Conservation (phyloP, 1,140 invertebrate genomes). For the Amphibalanus amphitrite region DNA sequence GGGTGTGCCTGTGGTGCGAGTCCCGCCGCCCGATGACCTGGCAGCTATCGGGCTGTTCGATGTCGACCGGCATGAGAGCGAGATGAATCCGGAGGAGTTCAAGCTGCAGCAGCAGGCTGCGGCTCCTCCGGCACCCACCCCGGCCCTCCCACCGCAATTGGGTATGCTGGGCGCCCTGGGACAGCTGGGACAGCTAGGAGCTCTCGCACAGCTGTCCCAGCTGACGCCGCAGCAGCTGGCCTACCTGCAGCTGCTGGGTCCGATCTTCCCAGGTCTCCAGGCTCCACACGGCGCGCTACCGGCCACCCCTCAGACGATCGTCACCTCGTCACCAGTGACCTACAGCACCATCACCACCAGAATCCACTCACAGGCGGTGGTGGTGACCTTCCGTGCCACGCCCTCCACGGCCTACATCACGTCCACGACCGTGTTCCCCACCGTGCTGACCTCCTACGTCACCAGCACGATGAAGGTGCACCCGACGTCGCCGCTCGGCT, state of each 20-base stretch:
- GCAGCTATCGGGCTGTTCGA: constrained; percentile 16
- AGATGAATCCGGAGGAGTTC: constrained; percentile 14
- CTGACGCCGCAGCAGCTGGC: constrained; percentile 59
- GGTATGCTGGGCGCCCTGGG: too few species aligned
- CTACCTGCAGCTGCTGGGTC: constrained; percentile 47
- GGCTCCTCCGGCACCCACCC: constrained; percentile 8
- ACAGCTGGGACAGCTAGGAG: constrained; percentile 10
- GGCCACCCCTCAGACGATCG: constrained; percentile 37
- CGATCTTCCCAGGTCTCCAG: constrained; percentile 30
- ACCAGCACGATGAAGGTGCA: constrained; percentile 42
- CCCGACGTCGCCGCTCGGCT: too few species aligned
- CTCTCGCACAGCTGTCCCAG: constrained; percentile 22
- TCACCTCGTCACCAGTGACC: constrained; percentile 62
- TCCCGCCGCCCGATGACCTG: constrained; percentile 23
- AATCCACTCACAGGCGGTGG: constrained; percentile 61
- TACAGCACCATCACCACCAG: constrained; percentile 57
- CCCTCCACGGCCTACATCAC: constrained; percentile 70
- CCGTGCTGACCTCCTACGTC: constrained; percentile 57
- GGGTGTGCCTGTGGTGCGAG: constrained; percentile 56
- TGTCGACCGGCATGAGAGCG: constrained; percentile 26
- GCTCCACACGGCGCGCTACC: constrained; percentile 29
- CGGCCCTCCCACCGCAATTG: too few species aligned
- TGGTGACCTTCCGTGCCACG: too few species aligned
- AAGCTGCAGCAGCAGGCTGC: constrained; percentile 11
- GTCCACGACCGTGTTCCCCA: constrained; percentile 62